Evolutionary conservation across 1,140 invertebrate species (phyloP), one percentile per base, ranked within the genome.

Genomic region (Orius laevigatus): DNA sequence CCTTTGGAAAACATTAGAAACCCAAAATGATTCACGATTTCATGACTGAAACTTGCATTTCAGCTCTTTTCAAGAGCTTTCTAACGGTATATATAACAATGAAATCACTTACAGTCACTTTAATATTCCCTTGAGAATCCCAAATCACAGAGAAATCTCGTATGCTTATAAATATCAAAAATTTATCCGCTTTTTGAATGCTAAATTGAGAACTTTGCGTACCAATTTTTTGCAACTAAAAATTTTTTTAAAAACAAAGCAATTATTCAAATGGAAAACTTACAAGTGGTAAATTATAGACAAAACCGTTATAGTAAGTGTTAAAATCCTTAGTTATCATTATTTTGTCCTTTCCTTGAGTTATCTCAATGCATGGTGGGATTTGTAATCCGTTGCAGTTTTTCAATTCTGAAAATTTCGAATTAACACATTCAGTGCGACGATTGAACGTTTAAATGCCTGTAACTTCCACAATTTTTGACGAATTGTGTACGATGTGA

Each of bases 101-200:
- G 3, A n/a, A 38, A 16, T 18, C n/a, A 56, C 51, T 58, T 48
- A 86, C 74, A 47, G 76, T 79, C 50, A 86, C 68, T 60, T 81
- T 82, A 1, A 81, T 66, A 53, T 81, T 78, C 2, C 72, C 74
- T 51, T 75, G 70, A 2, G 67, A 65, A 58, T 78, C 76, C 63
- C 79, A 81, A 3, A 78, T 69, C 1, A 84, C 67, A 64, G 74
- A 81, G 59, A 84, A 84, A 39, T 78, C 76, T 57, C 81, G 78
- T 41, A 70, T 68, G 35, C 74, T 71, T 0, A 79, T 82, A 16
- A 75, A 68, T 38, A 84, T 76, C 8, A 25, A 25, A 25, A 2
- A 75, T 62, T 0, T 84, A 60, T 0, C 70, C 74, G 83, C 64
- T 35, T 71, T 67, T 1, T 72, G 72, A 5, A 87, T 69, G 5